Percentiles rank a stretch among this genome's conserved stretches.
These are phyloP conservation scores for Rhinichthys osculus DNA, from an alignment of 2,797 vertebrate species.

Conservation along the genomic window DNA sequence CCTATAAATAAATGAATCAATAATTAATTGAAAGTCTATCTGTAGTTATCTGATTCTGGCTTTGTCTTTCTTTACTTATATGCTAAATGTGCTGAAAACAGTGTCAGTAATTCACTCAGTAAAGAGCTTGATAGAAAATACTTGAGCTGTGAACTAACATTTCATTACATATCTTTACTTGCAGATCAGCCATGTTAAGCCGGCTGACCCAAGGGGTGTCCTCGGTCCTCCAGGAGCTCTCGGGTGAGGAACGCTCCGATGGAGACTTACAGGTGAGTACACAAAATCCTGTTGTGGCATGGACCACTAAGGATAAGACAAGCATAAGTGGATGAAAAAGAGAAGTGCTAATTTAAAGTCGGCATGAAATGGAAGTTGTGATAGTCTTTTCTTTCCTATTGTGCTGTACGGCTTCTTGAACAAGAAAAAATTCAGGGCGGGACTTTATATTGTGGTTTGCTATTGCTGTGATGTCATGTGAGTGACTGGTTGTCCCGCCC, in stretches of 20 bases:
- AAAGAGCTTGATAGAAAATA: background rate
- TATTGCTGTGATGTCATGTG: background rate
- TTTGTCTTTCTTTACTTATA: background rate
- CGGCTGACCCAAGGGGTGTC: constrained; percentile 83
- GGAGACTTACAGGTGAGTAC: constrained; percentile 78
- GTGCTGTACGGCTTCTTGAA: background rate
- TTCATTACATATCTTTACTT: background rate
- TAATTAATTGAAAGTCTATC: background rate
- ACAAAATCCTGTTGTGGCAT: background rate
- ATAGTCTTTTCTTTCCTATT: background rate
- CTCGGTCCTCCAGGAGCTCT: constrained; percentile 90
- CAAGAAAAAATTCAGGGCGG: background rate
- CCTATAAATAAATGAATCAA: background rate
- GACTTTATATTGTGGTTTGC: background rate
- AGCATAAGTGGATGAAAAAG: background rate
- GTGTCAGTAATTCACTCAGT: background rate
- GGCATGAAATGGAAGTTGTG: background rate
- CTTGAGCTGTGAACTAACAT: background rate
- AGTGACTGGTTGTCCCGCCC: background rate
- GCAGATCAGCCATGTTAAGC: constrained; percentile 86
- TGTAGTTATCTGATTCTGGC: background rate
- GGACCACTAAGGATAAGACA: no score
- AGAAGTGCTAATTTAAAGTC: background rate
- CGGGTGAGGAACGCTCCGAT: constrained; percentile 80
- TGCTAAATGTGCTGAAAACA: background rate